Evolutionary conservation across 2,888 invertebrate species (phyloP).

Genomic region (Metalampra italica): DNA sequence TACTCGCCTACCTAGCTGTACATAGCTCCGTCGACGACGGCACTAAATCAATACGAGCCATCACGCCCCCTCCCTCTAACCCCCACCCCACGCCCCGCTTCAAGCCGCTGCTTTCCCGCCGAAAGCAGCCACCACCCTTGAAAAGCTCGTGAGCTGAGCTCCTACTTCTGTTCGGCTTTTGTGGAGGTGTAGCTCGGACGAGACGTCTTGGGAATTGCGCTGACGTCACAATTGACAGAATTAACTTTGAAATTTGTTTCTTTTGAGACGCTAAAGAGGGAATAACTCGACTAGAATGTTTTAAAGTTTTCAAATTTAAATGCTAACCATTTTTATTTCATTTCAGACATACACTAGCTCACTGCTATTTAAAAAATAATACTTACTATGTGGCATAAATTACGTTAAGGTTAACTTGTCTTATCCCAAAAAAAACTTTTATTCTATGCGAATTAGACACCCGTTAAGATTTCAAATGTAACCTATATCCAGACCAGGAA

Average conservation of each 20-base stretch:
- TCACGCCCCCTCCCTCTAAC: constrained; percentile 58
- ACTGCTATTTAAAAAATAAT: too few relatives aligned
- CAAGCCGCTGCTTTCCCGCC: constrained; percentile 71
- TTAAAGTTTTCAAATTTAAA: too few relatives aligned
- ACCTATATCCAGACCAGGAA: too few relatives aligned
- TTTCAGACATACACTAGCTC: too few relatives aligned
- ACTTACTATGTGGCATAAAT: too few relatives aligned
- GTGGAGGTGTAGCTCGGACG: constrained; percentile 71
- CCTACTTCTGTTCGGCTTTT: constrained; percentile 79
- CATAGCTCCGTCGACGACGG: constrained; percentile 78
- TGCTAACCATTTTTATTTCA: too few relatives aligned
- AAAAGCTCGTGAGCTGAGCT: constrained; percentile 78
- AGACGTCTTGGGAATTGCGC: constrained; percentile 74
- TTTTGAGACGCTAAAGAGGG: constrained; percentile 17
- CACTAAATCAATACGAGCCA: constrained; percentile 80
- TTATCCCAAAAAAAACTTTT: too few relatives aligned
- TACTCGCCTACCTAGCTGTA: constrained; percentile 68
- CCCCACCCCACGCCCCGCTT: constrained; percentile 36
- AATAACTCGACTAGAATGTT: too few relatives aligned
- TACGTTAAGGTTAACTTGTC: too few relatives aligned
- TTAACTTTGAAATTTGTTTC: constrained; percentile 55
- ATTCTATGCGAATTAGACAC: too few relatives aligned
- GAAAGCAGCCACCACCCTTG: constrained; percentile 78
- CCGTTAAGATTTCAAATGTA: too few relatives aligned
- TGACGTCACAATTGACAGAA: constrained; percentile 67